Conservation (phyloP, 2,113 vertebrate genomes). For the Sander vitreus region DNA sequence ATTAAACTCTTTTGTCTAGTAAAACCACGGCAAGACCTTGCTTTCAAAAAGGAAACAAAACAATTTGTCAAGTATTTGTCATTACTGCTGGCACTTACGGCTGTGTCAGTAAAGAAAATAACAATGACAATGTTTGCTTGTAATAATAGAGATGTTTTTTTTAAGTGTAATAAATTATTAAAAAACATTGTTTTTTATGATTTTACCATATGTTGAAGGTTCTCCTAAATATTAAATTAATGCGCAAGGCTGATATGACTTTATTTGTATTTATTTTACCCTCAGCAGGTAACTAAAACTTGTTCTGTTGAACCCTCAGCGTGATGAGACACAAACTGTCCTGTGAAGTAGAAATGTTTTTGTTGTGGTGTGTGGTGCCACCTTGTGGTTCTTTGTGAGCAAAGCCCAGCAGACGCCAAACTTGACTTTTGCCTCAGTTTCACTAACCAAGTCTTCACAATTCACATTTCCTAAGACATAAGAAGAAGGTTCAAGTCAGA, state of each 20-base stretch:
- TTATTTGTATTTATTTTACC: not conserved
- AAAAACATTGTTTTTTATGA: not conserved
- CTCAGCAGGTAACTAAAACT: not conserved
- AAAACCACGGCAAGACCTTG: not conserved
- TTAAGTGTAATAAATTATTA: not conserved
- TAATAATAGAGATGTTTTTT: not conserved
- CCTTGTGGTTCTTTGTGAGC: conserved; percentile 30
- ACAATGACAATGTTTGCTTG: not conserved
- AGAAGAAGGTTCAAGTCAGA: not conserved
- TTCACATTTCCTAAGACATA: not conserved
- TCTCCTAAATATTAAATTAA: not conserved
- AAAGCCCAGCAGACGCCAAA: not conserved
- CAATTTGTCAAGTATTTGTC: not conserved
- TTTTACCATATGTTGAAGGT: not conserved
- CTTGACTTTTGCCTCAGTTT: not conserved
- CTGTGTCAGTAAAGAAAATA: not conserved
- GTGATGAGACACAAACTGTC: not conserved
- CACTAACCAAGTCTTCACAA: not conserved
- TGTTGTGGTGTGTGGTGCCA: conserved; percentile 40
- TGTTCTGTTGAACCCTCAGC: not conserved
- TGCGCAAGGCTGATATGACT: too few species aligned
- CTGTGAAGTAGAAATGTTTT: not conserved
- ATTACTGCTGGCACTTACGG: not conserved
- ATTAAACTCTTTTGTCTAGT: conserved; percentile 20
- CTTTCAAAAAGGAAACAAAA: conserved; percentile 70